phyloP scores from a whole-genome alignment of 1,140 invertebrate genomes.

The Drosophila quadrilineata region DNA sequence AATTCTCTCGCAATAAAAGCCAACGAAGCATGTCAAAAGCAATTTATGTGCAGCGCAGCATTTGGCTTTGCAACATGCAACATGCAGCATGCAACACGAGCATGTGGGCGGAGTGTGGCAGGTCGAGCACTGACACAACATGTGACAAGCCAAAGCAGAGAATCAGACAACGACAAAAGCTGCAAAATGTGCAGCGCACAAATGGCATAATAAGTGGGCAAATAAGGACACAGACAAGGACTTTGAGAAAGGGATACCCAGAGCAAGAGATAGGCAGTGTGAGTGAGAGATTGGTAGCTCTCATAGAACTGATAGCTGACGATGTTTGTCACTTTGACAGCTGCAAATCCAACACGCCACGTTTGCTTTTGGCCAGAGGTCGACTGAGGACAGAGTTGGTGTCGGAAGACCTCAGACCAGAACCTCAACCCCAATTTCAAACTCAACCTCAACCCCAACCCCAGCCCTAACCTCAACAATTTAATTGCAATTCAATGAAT shows the following conservation, averaged over 20 bases:
- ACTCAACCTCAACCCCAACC: too few relatives aligned
- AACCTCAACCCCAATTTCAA: too few relatives aligned
- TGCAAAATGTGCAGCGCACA: conserved; percentile 54
- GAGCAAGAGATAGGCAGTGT: background rate
- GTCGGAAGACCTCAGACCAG: too few relatives aligned
- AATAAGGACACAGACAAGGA: background rate
- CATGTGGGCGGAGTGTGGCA: background rate
- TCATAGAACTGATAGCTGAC: conserved; percentile 7
- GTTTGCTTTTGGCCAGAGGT: too few relatives aligned
- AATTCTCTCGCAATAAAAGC: conserved; percentile 70
- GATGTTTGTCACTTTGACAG: conserved; percentile 74
- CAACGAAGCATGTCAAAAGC: conserved; percentile 75
- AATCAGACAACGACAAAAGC: background rate
- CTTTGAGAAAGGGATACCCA: background rate
- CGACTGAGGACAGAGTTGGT: too few relatives aligned
- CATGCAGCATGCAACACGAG: conserved; percentile 19
- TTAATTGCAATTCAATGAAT: conserved; percentile 74
- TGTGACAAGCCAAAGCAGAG: conserved; percentile 13
- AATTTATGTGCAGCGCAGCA: conserved; percentile 60
- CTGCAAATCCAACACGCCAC: conserved; percentile 64
- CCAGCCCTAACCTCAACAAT: conserved; percentile 43
- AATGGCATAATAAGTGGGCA: conserved; percentile 70
- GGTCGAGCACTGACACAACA: conserved; percentile 23
- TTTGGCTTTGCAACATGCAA: background rate
- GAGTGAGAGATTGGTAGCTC: background rate